Percentiles rank a stretch among this genome's conserved stretches.
These are phyloP conservation scores for Gastrophryne carolinensis DNA, from an alignment of 2,797 vertebrate genomes.

Conservation along the genomic window DNA sequence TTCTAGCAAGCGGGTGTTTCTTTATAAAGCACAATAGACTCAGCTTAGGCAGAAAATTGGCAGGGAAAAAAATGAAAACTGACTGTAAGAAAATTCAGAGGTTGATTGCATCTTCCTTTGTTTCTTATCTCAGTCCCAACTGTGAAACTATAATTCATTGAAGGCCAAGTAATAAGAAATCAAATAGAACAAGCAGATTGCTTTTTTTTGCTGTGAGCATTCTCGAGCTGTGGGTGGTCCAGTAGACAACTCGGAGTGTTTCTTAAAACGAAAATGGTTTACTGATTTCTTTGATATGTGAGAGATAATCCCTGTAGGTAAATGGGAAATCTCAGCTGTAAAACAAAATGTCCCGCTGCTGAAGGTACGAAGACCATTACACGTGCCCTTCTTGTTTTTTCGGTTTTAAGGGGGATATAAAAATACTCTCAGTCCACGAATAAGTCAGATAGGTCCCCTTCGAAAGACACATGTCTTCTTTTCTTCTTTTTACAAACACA, in stretches of 20 bases:
- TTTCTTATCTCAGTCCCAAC: constrained; percentile 4
- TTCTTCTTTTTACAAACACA: too few species aligned
- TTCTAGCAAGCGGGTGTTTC: not conserved
- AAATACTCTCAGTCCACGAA: too few species aligned
- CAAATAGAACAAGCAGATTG: constrained; percentile 37
- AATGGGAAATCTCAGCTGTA: constrained; percentile 24
- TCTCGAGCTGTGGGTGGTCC: constrained; percentile 30
- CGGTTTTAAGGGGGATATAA: too few species aligned
- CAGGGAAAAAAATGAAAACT: not conserved
- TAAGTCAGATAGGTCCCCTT: too few species aligned
- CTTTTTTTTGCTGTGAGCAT: constrained; percentile 16
- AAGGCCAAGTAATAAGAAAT: constrained; percentile 29
- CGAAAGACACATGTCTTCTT: too few species aligned
- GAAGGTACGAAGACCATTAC: not conserved
- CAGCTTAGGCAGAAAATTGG: not conserved
- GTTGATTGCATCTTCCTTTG: constrained; percentile 17
- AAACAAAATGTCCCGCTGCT: constrained; percentile 9
- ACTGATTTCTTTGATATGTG: constrained; percentile 37
- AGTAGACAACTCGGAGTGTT: not conserved
- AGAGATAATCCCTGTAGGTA: constrained; percentile 28
- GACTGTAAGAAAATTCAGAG: not conserved
- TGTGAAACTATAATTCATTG: constrained; percentile 15
- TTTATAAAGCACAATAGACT: not conserved
- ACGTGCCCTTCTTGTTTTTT: not conserved
- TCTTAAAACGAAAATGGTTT: constrained; percentile 34